Evolutionary conservation across 2,113 vertebrate species (phyloP), one percentile per base, ranked within the genome.

Genomic region (rabbit (Oryctolagus cuniculus)): DNA sequence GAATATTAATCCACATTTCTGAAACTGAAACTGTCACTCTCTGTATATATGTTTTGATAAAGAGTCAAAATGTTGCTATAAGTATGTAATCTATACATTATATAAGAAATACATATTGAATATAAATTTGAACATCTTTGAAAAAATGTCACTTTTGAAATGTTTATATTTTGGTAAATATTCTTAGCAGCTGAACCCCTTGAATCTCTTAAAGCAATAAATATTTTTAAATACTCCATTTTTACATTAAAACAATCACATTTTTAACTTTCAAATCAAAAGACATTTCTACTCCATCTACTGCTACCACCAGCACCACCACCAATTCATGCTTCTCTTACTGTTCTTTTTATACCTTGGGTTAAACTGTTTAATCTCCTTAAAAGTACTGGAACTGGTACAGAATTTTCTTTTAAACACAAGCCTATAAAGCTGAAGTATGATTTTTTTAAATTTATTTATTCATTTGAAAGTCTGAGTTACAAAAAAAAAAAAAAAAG

Each of bases 51-150:
- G 36, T 88, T 83, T 83, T 27, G 51, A 75, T 34, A 94, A 84
- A 83, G 10, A 73, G 6, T 10, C 73, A 66, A 17, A 64, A n/a
- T 58, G 69, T 0, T 61, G 24, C 27, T 72, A 36, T 88, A 67
- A 74, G 66, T 22, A 89, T 17, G 66, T 66, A 84, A 16, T 31
- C 2, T 74, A 10, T 72, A 5, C 17, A 86, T n/a, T 81, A 12
- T 89, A 5, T 84, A 24, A 91, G n/a, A 95, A 88, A 90, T 73
- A 3, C 25, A 73, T 64, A 21, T 77, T 75, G 24, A 2, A 29
- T 67, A 70, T 69, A 31, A 77, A 27, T 55, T 87, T 78, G 55
- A 93, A 29, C 53, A 38, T 90, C 51, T 87, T 93, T 87, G 11
- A 85, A 79, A 51, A 31, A 84, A 66, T 81, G 17, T 38, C 29